Evolutionary conservation across 2,888 invertebrate genomes (phyloP).

Genomic region (Drosophila longiperda): DNA sequence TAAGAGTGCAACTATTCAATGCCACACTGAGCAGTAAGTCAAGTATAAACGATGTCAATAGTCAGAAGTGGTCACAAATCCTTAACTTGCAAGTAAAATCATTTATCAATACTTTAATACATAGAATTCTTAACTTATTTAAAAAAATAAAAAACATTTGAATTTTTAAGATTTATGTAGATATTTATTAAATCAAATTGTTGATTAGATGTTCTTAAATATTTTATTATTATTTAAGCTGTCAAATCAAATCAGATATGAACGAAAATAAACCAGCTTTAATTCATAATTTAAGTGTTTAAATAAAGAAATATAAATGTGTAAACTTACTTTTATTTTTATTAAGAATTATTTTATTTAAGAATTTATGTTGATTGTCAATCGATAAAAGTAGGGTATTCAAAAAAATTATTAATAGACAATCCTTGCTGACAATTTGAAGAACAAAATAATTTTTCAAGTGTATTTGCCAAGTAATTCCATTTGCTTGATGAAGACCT

Average conservation of each 20-base stretch:
- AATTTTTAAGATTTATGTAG: too few relatives aligned
- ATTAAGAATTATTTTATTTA: neutral
- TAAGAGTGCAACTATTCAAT: neutral
- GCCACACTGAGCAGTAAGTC: constrained; percentile 1
- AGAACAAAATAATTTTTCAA: neutral
- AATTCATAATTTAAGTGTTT: neutral
- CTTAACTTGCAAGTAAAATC: neutral
- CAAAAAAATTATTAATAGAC: neutral
- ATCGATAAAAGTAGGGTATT: neutral
- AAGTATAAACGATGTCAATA: neutral
- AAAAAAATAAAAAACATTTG: too few relatives aligned
- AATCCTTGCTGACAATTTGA: neutral
- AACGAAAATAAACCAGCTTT: too few relatives aligned
- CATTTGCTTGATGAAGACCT: constrained; percentile 56
- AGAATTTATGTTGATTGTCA: neutral
- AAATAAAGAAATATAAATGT: neutral
- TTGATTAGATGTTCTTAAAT: too few relatives aligned
- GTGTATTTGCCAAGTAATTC: constrained; percentile 54
- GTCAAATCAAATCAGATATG: neutral
- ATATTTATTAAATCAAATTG: too few relatives aligned
- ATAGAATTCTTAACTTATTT: too few relatives aligned
- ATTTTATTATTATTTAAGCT: neutral
- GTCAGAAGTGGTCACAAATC: neutral
- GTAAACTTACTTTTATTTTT: too few relatives aligned
- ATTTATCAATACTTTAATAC: neutral